Evolutionary conservation across 2,113 vertebrate genomes (phyloP), one percentile per base, ranked within the genome.

Genomic region (Trichechus manatus): DNA sequence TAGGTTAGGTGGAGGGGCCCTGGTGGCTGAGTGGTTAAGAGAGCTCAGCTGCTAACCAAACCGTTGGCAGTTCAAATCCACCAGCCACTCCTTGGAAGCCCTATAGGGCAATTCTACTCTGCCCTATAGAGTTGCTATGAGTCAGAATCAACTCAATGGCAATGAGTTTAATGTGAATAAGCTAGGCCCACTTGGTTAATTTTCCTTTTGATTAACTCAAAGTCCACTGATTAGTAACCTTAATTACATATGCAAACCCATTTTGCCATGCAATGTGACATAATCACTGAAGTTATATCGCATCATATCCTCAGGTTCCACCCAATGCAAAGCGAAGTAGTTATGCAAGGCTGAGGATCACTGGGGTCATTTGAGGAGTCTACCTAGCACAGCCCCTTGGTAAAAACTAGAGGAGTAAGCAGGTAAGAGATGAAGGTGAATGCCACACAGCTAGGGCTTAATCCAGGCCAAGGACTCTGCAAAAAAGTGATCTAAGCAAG

Each of bases 141-240:
- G 53, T 56, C 15, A 15, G 13, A 15, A 56, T 56, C 53, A 56
- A 56, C 53, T 56, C 15, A 17, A 56, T 56, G 53, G 53, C 53
- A 56, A 56, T 1, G 13, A 11, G 53, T 56, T 56, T 88, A 5
- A 11, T 27, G 22, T 79, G 53, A 95, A 84, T 74, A 89, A 47
- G 39, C 70, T 22, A 75, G 53, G 42, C 14, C 72, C 66, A 29
- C 11, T 5, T 47, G 17, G 63, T 50, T 50, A 17, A 70, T 47
- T 22, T 80, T 72, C n/a, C 25, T 50, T 85, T 94, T 84, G 59
- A 81, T 70, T 85, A 93, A 83, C 61, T 94, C n/a, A 20, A 56
- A 75, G 56, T 39, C 77, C 36, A 72, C 68, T 72, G 33, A 72
- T 72, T n/a, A 36, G 33, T 82, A 68, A 78, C 4, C 50, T 79